Evolutionary conservation across 37 sponge, comb jelly and placozoan genomes (phyloP).

Genomic region (Spongia lamella): DNA sequence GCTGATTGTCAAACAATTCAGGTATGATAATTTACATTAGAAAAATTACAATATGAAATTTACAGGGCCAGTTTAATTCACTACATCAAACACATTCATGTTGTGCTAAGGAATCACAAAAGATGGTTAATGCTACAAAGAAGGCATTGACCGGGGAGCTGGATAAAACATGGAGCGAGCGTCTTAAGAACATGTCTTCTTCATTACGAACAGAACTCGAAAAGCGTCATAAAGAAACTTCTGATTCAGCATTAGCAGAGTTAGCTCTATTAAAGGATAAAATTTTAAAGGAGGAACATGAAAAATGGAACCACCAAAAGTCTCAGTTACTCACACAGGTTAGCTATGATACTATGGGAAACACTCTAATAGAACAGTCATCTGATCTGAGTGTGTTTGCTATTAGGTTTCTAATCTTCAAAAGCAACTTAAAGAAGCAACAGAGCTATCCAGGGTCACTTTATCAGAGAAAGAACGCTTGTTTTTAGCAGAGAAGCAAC

Average conservation of each 20-base stretch:
- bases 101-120: not conserved
- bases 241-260: conserved; percentile 36
- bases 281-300: conserved; percentile 37
- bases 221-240: conserved; percentile 34
- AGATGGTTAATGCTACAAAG: conserved; percentile 17
- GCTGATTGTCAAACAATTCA: conserved; percentile 34
- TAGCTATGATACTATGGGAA: not conserved
- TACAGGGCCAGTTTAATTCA: conserved; percentile 14
- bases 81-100: conserved; percentile 13
- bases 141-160: conserved; percentile 19
- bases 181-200: conserved; percentile 44
- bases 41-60: not conserved
- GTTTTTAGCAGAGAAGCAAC: too few species aligned
- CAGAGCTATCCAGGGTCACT: too few species aligned
- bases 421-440: too few species aligned
- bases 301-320: conserved; percentile 44
- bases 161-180: conserved; percentile 45
- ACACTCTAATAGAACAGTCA: too few species aligned
- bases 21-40: conserved; percentile 18
- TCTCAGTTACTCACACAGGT: conserved; percentile 37
- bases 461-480: too few species aligned
- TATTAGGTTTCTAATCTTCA: too few species aligned
- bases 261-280: conserved; percentile 50
- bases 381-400: too few species aligned
- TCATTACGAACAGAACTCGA: conserved; percentile 46